These are phyloP conservation scores for Chascanopsetta lugubris DNA, from an alignment of 2,113 vertebrate genomes.

Conservation along the genomic window DNA sequence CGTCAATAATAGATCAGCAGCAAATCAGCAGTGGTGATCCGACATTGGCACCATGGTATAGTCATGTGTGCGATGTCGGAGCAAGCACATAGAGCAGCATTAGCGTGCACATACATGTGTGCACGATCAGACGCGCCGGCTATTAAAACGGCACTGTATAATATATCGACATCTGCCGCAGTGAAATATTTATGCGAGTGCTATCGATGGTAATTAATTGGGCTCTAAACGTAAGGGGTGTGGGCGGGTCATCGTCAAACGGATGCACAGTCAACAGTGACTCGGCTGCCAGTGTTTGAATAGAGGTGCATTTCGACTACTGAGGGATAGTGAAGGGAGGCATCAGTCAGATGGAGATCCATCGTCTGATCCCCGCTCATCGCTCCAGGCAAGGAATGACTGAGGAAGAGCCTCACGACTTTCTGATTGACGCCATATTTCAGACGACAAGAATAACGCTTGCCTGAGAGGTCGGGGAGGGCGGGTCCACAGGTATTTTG, in stretches of 20 bases:
- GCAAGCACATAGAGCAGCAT: too few species aligned
- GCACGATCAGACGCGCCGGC: not conserved
- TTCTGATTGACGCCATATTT: conserved; percentile 70
- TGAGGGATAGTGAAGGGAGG: conserved; percentile 45
- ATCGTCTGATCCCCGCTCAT: conserved; percentile 36
- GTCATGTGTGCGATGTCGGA: too few species aligned
- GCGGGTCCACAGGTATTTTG: conserved; percentile 43
- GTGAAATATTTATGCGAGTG: conserved; percentile 46
- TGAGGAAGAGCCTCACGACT: conserved; percentile 37
- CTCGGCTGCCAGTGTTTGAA: conserved; percentile 40
- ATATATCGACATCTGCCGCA: conserved; percentile 18
- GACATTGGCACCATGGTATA: too few species aligned
- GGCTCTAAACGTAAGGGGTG: conserved; percentile 41
- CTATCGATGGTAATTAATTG: conserved; percentile 53
- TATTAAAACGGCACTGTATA: not conserved
- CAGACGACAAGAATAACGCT: conserved; percentile 49
- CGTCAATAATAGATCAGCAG: too few species aligned
- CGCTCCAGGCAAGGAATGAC: conserved; percentile 42
- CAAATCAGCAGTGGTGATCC: too few species aligned
- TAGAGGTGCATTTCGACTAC: conserved; percentile 57
- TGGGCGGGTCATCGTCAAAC: conserved; percentile 47
- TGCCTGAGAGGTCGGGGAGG: not conserved
- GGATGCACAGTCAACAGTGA: conserved; percentile 39
- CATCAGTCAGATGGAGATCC: conserved; percentile 55
- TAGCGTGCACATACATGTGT: not conserved